A percentile compares a stretch with the other conserved stretches of the same genome.
Conservation (phyloP, 1,140 invertebrate genomes). For the Spodoptera litura region DNA sequence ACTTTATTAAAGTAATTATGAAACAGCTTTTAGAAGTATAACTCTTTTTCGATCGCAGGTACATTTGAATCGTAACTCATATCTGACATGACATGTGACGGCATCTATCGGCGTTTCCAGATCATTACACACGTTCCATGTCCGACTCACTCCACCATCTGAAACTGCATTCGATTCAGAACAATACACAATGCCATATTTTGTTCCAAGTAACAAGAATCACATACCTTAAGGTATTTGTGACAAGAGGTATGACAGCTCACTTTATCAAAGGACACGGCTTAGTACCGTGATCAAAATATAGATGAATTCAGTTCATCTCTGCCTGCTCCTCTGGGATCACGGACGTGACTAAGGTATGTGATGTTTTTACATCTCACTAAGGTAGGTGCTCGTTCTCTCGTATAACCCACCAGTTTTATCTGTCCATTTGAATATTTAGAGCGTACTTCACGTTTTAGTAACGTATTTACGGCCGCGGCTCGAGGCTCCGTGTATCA, state of each 20-base stretch:
- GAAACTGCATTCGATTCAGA: not conserved
- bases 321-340: not conserved
- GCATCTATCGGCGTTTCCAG: constrained; percentile 14
- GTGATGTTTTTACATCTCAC: constrained; percentile 12
- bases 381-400: not conserved
- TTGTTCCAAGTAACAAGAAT: not conserved
- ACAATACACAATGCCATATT: not conserved
- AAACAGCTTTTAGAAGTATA: not conserved
- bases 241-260: not conserved
- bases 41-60: not conserved
- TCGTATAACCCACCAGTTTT: not conserved
- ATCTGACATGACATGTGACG: constrained; percentile 19
- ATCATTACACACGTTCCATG: constrained; percentile 6
- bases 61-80: constrained; percentile 16
- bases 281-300: constrained; percentile 15
- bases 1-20: too few species aligned
- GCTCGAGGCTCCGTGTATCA: constrained; percentile 1
- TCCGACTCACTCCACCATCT: not conserved
- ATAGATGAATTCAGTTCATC: constrained; percentile 14
- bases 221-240: not conserved
- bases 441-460: constrained; percentile 16
- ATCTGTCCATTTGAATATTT: constrained; percentile 13
- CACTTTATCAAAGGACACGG: not conserved
- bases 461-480: constrained; percentile 11
- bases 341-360: constrained; percentile 15